Evolutionary conservation across 2,113 vertebrate species (phyloP).

Genomic region (Indicator maculatus): DNA sequence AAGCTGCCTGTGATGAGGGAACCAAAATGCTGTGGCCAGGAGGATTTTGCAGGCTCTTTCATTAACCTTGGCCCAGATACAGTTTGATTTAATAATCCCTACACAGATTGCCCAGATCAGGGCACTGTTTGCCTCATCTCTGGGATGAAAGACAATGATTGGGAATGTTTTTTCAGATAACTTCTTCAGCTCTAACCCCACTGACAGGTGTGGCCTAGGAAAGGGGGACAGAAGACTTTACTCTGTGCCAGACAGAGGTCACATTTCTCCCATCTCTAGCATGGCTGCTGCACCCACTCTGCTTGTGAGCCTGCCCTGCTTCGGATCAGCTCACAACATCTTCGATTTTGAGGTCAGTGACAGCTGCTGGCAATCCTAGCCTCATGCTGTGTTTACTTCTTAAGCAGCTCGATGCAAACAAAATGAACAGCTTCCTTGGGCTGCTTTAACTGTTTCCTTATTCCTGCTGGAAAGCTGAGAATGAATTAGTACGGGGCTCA

Average conservation of each 20-base stretch:
- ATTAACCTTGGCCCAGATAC: conserved; percentile 63
- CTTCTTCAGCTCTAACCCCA: not conserved
- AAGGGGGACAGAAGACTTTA: not conserved
- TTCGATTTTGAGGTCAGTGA: conserved; percentile 2
- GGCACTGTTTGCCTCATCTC: not conserved
- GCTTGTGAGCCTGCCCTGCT: not conserved
- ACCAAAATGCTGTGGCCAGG: not conserved
- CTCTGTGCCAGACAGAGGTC: not conserved
- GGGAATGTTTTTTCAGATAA: not conserved
- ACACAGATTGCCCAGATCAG: conserved; percentile 27
- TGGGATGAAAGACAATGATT: not conserved
- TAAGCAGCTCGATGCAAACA: not conserved
- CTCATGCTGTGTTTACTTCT: not conserved
- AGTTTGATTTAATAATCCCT: conserved; percentile 43
- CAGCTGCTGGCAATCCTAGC: not conserved
- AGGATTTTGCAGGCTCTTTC: conserved; percentile 44
- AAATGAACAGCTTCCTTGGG: not conserved
- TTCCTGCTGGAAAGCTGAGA: not conserved
- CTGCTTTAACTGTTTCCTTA: not conserved
- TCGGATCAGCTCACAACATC: not conserved
- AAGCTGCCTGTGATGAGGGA: not conserved
- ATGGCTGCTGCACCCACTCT: rapidly evolving
- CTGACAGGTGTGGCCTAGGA: not conserved
- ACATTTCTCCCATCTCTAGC: not conserved
- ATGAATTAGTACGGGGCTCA: not conserved